A percentile compares a stretch with the other conserved stretches of the same genome.
These are phyloP conservation scores for Leptodactylus fallax DNA, from an alignment of 2,797 vertebrate species.

Conservation along the genomic window DNA sequence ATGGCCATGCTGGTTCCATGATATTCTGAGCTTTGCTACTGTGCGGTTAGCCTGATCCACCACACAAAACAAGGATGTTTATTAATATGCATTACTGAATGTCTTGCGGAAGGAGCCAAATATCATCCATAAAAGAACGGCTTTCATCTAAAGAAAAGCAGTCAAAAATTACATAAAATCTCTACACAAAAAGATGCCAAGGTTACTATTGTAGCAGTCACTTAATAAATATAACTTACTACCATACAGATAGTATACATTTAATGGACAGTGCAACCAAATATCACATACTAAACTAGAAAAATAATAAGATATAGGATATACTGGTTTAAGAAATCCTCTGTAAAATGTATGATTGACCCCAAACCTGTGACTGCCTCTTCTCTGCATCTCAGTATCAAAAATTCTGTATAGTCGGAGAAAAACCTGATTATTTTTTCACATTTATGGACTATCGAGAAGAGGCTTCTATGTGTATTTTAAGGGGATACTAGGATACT, in stretches of 20 bases:
- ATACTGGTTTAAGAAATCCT: not conserved
- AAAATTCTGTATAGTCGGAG: too few species aligned
- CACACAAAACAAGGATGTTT: conserved; percentile 31
- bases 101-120: not conserved
- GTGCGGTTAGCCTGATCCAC: conserved; percentile 10
- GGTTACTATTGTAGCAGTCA: not conserved
- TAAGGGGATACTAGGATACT: too few species aligned
- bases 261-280: not conserved
- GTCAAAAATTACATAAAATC: not conserved
- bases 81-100: conserved; percentile 31
- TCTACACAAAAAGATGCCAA: not conserved
- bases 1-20: conserved; percentile 37
- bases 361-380: too few species aligned
- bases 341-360: too few species aligned
- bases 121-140: not conserved
- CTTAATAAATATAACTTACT: not conserved
- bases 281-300: not conserved
- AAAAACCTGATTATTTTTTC: too few species aligned
- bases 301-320: not conserved
- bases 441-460: too few species aligned
- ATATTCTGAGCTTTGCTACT: conserved; percentile 18
- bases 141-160: not conserved
- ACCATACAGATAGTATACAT: not conserved
- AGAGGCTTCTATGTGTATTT: too few species aligned
- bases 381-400: too few species aligned